phyloP scores from a whole-genome alignment of 2,113 vertebrate genomes.

The Ailuropoda melanoleuca region DNA sequence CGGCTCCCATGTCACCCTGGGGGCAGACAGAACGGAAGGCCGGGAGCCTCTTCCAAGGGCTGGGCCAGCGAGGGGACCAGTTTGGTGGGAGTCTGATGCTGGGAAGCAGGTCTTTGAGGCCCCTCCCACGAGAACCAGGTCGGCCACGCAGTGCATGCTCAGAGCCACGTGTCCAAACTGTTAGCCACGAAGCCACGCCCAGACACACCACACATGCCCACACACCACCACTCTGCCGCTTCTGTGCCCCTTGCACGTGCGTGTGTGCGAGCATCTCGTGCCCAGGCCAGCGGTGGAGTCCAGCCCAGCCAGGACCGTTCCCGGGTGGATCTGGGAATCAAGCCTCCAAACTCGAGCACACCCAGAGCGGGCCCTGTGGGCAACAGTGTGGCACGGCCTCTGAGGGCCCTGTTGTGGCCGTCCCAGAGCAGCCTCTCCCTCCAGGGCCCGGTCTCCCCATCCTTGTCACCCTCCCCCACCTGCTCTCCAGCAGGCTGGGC shows the following conservation, averaged over 20 bases:
- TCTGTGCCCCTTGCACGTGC: not conserved
- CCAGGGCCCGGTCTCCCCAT: not conserved
- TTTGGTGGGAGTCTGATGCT: not conserved
- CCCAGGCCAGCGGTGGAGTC: not conserved
- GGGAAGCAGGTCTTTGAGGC: not conserved
- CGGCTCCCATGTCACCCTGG: rapidly evolving
- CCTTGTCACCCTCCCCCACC: not conserved
- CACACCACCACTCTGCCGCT: rapidly evolving
- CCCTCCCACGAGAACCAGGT: not conserved
- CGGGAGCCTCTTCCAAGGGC: not conserved
- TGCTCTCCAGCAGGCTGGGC: not conserved
- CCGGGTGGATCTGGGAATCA: rapidly evolving
- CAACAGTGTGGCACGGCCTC: rapidly evolving
- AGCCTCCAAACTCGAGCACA: rapidly evolving
- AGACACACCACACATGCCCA: not conserved
- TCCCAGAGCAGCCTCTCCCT: not conserved
- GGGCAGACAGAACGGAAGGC: not conserved
- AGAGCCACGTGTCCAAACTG: not conserved
- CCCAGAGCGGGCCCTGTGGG: not conserved
- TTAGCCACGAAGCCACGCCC: rapidly evolving
- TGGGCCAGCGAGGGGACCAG: not conserved
- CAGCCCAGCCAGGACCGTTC: rapidly evolving
- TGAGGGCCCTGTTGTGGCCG: rapidly evolving
- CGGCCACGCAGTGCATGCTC: rapidly evolving
- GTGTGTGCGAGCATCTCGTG: no score